Evolutionary conservation across 1,140 invertebrate genomes (phyloP).

Genomic region (Drosophila pseudoobscura): DNA sequence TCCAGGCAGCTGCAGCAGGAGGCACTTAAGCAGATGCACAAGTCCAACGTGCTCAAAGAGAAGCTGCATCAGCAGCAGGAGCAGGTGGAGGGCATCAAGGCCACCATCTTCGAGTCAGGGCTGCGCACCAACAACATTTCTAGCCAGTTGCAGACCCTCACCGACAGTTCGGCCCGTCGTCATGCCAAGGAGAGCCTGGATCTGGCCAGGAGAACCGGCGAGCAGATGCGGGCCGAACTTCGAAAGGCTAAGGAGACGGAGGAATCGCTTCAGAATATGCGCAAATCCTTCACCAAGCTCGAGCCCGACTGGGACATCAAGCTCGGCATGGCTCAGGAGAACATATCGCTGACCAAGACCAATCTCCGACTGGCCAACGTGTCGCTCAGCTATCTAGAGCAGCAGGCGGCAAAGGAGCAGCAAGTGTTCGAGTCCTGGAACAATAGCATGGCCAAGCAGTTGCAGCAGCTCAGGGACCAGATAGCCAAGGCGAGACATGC

Average conservation of each 20-base stretch:
- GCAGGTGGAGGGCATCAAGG: constrained; percentile 84
- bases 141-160: constrained; percentile 54
- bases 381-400: constrained; percentile 84
- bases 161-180: constrained; percentile 54
- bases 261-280: constrained; percentile 84
- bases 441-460: constrained; percentile 85
- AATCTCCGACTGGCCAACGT: constrained; percentile 83
- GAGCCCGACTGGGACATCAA: constrained; percentile 86
- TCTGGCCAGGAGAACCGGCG: constrained; percentile 83
- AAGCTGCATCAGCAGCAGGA: constrained; percentile 83
- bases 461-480: constrained; percentile 88
- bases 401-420: constrained; percentile 84
- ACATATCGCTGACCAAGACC: constrained; percentile 75
- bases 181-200: constrained; percentile 83
- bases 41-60: constrained; percentile 79
- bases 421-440: constrained; percentile 86
- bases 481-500: constrained; percentile 91
- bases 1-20: constrained; percentile 82
- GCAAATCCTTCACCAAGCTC: constrained; percentile 84
- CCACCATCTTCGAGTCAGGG: constrained; percentile 84
- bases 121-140: constrained; percentile 85
- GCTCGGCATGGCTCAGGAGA: constrained; percentile 80
- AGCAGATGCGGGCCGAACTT: constrained; percentile 84
- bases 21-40: constrained; percentile 83
- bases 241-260: constrained; percentile 84